These are phyloP conservation scores for Bembecia ichneumoniformis DNA, from an alignment of 2,888 invertebrate species.

Conservation along the genomic window DNA sequence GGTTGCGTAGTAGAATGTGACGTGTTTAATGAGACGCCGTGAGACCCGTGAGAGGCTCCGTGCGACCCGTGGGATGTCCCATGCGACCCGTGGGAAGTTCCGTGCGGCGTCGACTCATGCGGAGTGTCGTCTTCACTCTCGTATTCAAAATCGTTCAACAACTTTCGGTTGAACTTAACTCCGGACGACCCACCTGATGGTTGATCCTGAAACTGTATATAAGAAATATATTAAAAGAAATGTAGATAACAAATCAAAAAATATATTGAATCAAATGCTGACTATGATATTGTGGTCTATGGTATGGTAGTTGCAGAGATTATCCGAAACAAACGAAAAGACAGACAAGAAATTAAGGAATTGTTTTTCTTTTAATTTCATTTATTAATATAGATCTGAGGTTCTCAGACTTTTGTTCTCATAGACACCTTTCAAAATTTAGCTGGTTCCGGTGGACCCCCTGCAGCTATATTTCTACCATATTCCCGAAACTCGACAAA, in stretches of 20 bases:
- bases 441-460: too few species aligned
- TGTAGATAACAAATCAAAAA: neutral
- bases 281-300: too few species aligned
- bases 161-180: constrained; percentile 86
- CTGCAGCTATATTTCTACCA: too few species aligned
- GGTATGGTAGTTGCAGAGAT: too few species aligned
- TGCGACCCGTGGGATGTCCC: constrained; percentile 8
- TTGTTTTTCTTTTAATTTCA: too few species aligned
- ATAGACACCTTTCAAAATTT: too few species aligned
- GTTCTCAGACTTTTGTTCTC: too few species aligned
- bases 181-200: constrained; percentile 38
- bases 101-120: constrained; percentile 17
- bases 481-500: too few species aligned
- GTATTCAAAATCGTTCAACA: constrained; percentile 88
- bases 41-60: constrained; percentile 12
- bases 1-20: neutral
- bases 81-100: constrained; percentile 11
- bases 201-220: constrained; percentile 51
- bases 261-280: too few species aligned
- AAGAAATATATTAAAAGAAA: neutral
- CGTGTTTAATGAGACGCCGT: constrained; percentile 3
- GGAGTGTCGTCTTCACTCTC: constrained; percentile 90
- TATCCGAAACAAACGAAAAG: too few species aligned
- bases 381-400: too few species aligned
- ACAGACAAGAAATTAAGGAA: too few species aligned